Percentiles rank a stretch among this genome's conserved stretches.
Conservation (phyloP, 1,140 invertebrate genomes). For the Drosophila lacteicornis region DNA sequence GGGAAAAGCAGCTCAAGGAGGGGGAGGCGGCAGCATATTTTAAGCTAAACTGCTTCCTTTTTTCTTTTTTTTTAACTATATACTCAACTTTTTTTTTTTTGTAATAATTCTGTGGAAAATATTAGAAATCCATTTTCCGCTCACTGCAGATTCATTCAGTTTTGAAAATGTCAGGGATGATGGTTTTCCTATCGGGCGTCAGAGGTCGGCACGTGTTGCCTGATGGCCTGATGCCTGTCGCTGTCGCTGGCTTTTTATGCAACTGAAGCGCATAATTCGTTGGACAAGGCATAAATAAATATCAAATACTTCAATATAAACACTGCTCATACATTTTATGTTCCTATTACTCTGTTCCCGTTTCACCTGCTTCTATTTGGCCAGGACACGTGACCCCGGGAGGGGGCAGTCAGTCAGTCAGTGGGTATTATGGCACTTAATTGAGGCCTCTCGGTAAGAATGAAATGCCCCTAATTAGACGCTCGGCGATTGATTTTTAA, state of each 20-base stretch:
- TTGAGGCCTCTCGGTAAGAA: conserved; percentile 32
- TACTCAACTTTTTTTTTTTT: conserved; percentile 17
- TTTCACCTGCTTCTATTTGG: conserved; percentile 27
- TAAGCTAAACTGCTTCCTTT: conserved; percentile 44
- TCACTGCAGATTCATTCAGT: conserved; percentile 81
- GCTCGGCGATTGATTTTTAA: conserved; percentile 75
- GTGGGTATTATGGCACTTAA: conserved; percentile 50
- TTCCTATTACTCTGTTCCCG: not conserved
- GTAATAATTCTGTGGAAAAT: conserved; percentile 57
- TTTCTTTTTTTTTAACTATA: conserved; percentile 7
- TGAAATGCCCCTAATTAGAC: conserved; percentile 54
- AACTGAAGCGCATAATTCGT: conserved; percentile 81
- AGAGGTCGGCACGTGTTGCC: conserved; percentile 68
- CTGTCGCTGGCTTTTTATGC: conserved; percentile 64
- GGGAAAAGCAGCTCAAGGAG: conserved; percentile 67
- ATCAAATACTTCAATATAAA: conserved; percentile 61
- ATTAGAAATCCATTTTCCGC: conserved; percentile 85
- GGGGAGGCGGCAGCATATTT: conserved; percentile 72
- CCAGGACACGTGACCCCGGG: conserved; percentile 62
- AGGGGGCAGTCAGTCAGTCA: not conserved
- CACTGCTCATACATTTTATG: conserved; percentile 21
- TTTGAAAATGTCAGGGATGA: conserved; percentile 68
- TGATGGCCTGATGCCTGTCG: conserved; percentile 32
- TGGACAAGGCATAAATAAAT: conserved; percentile 82
- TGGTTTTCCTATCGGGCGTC: conserved; percentile 10